phyloP scores from a whole-genome alignment of 2,888 invertebrate genomes.

The Ochropacha duplaris region DNA sequence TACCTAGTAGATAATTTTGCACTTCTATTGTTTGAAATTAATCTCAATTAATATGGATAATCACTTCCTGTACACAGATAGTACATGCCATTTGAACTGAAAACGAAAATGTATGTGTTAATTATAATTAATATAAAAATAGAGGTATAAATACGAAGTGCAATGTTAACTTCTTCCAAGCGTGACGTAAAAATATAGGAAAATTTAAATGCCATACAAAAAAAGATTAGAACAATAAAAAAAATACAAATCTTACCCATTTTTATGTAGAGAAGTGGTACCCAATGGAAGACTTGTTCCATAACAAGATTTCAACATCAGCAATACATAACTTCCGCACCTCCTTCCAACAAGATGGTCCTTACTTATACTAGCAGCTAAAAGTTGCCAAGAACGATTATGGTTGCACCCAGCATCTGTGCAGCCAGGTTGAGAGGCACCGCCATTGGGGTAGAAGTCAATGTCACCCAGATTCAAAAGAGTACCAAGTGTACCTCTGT shows the following conservation, averaged over 20 bases:
- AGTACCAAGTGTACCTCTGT: conserved; percentile 58
- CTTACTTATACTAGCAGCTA: conserved; percentile 40
- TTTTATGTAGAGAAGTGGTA: conserved; percentile 41
- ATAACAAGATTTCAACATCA: conserved; percentile 27
- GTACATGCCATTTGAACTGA: not conserved
- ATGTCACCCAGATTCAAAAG: conserved; percentile 67
- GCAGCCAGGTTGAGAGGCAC: conserved; percentile 48
- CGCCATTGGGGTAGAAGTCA: conserved; percentile 82
- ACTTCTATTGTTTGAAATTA: too few relatives aligned
- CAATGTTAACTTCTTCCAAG: too few relatives aligned
- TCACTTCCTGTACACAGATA: not conserved
- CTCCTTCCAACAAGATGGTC: conserved; percentile 37
- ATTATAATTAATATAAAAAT: not conserved
- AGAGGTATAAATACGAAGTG: too few relatives aligned
- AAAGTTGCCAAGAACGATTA: conserved; percentile 46
- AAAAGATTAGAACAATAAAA: too few relatives aligned
- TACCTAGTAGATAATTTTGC: too few relatives aligned
- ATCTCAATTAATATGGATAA: too few relatives aligned
- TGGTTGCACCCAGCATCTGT: conserved; percentile 40
- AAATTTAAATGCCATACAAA: too few relatives aligned
- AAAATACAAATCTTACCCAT: conserved; percentile 26
- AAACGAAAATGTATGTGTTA: not conserved
- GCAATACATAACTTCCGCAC: conserved; percentile 20
- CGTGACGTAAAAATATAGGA: too few relatives aligned
- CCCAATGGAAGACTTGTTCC: conserved; percentile 31